phyloP scores from a whole-genome alignment of 2,113 vertebrate genomes.

The Pseudorhombus dupliciocellatus region DNA sequence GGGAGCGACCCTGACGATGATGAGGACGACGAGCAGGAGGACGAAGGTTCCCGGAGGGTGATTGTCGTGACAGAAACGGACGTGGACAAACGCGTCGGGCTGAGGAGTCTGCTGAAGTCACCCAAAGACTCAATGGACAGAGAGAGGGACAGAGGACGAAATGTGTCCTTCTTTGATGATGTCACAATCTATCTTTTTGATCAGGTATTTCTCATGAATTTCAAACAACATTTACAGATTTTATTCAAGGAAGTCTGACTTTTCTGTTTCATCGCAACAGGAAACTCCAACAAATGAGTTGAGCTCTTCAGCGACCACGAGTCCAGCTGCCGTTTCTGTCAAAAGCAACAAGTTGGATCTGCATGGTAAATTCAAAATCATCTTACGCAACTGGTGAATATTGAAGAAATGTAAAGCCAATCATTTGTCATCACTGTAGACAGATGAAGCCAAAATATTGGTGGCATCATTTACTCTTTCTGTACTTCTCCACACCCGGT shows the following conservation, averaged over 20 bases:
- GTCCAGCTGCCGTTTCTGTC: constrained; percentile 69
- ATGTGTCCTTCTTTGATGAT: constrained; percentile 90
- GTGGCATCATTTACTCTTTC: not conserved
- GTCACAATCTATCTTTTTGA: constrained; percentile 93
- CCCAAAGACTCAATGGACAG: constrained; percentile 87
- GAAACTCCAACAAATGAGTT: constrained; percentile 92
- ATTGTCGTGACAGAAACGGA: constrained; percentile 91
- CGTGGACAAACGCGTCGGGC: constrained; percentile 85
- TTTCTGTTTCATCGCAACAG: constrained; percentile 65
- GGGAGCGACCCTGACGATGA: constrained; percentile 84
- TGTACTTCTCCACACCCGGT: no score
- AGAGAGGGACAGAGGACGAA: constrained; percentile 87
- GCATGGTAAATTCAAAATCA: constrained; percentile 72
- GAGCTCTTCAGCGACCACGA: constrained; percentile 76
- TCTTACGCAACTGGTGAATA: not conserved
- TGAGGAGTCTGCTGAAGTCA: constrained; percentile 91
- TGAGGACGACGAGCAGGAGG: constrained; percentile 87
- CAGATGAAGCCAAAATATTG: no score
- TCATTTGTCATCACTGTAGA: no score
- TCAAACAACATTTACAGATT: not conserved
- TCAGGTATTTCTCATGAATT: constrained; percentile 80
- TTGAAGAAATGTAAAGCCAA: no score
- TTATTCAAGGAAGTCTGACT: not conserved
- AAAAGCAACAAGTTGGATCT: constrained; percentile 75
- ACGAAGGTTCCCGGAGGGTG: constrained; percentile 82